A percentile compares a stretch with the other conserved stretches of the same genome.
phyloP scores from a whole-genome alignment of 2,888 invertebrate species.

The Dromius quadrimaculatus region DNA sequence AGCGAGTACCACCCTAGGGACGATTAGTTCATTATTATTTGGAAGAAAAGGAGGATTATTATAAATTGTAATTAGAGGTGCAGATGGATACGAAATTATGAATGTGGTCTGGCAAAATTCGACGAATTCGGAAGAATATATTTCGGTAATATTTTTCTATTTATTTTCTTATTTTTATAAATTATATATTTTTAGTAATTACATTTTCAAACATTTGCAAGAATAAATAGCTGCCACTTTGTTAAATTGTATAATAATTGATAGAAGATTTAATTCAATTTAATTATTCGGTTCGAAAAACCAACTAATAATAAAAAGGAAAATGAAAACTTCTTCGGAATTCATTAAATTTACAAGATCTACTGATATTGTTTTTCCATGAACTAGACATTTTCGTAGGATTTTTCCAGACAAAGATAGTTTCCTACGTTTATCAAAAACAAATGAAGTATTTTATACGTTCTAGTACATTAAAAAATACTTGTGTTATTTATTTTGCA shows the following conservation, averaged over 20 bases:
- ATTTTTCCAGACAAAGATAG: no score
- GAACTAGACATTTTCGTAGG: no score
- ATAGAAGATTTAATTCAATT: no score
- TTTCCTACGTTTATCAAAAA: no score
- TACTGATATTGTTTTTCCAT: no score
- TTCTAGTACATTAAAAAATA: not conserved
- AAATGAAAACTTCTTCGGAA: no score
- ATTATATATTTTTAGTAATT: no score
- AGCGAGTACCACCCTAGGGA: constrained; percentile 72
- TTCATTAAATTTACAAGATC: no score
- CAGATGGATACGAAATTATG: not conserved
- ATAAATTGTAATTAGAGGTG: constrained; percentile 12
- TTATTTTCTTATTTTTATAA: no score
- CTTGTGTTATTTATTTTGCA: constrained; percentile 11
- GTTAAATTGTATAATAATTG: not conserved
- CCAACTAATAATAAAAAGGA: no score
- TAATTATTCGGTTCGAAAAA: no score
- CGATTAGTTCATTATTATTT: constrained; percentile 83
- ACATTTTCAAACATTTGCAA: not conserved
- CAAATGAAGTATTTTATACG: not conserved
- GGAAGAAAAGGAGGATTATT: constrained; percentile 86
- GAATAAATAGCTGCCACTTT: not conserved
- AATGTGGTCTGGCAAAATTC: not conserved
- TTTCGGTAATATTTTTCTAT: no score
- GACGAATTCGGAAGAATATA: not conserved